Conservation (phyloP, 2,888 invertebrate species). For the Drosophila rubida region DNA sequence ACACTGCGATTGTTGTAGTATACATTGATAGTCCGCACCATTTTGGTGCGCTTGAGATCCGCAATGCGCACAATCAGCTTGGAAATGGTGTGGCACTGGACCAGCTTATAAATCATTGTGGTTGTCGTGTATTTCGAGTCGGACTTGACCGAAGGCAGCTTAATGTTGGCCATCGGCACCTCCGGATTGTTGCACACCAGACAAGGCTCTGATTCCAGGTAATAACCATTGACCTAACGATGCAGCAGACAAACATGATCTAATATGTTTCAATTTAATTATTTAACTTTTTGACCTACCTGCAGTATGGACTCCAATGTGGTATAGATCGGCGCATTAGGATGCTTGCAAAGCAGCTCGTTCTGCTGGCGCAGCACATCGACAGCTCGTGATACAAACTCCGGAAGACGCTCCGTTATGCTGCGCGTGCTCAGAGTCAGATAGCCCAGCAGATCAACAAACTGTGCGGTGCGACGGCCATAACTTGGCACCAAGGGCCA, state of each 20-base stretch:
- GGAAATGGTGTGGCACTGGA: conserved; percentile 97
- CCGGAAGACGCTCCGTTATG: conserved; percentile 88
- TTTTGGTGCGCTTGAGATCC: conserved; percentile 98
- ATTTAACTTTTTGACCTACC: too few relatives aligned
- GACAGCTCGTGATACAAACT: conserved; percentile 94
- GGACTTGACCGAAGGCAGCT: conserved; percentile 96
- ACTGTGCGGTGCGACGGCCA: conserved; percentile 97
- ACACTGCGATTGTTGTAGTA: conserved; percentile 98
- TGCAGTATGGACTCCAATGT: conserved; percentile 97
- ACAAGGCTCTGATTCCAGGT: conserved; percentile 98
- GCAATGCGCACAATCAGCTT: conserved; percentile 96
- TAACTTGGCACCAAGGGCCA: conserved; percentile 96
- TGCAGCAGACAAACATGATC: too few relatives aligned
- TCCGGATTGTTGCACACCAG: conserved; percentile 99
- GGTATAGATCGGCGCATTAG: conserved; percentile 96
- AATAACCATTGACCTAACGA: conserved; percentile 95
- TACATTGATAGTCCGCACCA: conserved; percentile 97
- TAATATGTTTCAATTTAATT: too few relatives aligned
- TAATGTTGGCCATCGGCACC: conserved; percentile 95
- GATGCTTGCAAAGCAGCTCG: conserved; percentile 94
- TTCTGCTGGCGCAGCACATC: conserved; percentile 95
- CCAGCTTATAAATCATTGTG: conserved; percentile 98
- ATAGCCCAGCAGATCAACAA: conserved; percentile 97
- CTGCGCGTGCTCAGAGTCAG: conserved; percentile 94
- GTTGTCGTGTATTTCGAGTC: conserved; percentile 99